Evolutionary conservation across 37 sponge, comb jelly and placozoan species (phyloP).

Genomic region (Cladorhizidae sp.): DNA sequence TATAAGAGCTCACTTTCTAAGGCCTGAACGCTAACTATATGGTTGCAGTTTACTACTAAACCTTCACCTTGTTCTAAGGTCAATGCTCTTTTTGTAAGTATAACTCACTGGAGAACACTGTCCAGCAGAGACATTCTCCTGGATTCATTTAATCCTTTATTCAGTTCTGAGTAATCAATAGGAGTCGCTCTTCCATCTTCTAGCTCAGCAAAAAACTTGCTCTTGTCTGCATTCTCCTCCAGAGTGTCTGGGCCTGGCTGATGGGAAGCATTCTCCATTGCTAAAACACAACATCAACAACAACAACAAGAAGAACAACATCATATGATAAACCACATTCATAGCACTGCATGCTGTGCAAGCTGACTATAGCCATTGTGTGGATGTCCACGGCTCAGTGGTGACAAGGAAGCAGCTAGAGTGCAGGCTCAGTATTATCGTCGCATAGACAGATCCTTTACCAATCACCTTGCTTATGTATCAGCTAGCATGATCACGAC

Average conservation of each 20-base stretch:
- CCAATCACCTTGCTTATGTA: no score
- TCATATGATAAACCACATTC: no score
- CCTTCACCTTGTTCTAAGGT: no score
- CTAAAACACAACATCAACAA: not conserved
- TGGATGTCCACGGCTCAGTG: no score
- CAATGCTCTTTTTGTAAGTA: not conserved
- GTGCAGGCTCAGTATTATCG: no score
- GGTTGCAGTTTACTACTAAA: not conserved
- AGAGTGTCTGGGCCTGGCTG: slow-evolving; percentile 51
- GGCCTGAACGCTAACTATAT: no score
- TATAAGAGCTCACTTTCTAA: no score
- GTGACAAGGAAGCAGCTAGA: no score
- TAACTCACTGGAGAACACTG: not conserved
- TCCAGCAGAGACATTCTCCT: slow-evolving; percentile 2
- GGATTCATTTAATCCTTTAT: slow-evolving; percentile 27
- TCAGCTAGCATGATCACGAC: no score
- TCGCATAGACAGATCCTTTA: no score
- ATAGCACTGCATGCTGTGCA: not conserved
- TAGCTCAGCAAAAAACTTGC: slow-evolving; percentile 47
- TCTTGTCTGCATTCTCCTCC: slow-evolving; percentile 61
- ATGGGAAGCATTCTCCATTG: not conserved
- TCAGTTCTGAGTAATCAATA: slow-evolving; percentile 52
- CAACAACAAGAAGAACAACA: no score
- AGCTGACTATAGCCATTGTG: no score
- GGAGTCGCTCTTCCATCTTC: slow-evolving; percentile 21